These are phyloP conservation scores for Ascaphus truei DNA, from an alignment of 2,113 vertebrate genomes.

Conservation along the genomic window DNA sequence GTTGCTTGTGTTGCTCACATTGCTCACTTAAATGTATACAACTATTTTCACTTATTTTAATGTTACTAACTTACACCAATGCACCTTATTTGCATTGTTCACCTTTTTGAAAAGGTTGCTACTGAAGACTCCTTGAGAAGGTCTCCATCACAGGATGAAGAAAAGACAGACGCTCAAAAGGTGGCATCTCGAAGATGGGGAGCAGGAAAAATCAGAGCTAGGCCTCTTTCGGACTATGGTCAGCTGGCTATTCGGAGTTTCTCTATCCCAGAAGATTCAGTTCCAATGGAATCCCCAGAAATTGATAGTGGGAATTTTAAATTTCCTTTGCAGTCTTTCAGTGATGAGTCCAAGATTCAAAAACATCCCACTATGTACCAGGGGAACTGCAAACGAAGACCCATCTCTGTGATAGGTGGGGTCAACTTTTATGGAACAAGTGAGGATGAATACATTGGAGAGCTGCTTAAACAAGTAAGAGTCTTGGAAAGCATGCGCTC, in stretches of 20 bases:
- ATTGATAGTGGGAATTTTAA: conserved; percentile 39
- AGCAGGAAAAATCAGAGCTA: conserved; percentile 60
- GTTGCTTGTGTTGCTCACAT: no score
- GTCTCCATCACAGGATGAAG: conserved; percentile 57
- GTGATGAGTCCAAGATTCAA: neutral
- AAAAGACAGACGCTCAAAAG: conserved; percentile 54
- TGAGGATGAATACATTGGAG: conserved; percentile 69
- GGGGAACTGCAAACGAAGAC: conserved; percentile 64
- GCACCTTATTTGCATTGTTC: conserved; percentile 63
- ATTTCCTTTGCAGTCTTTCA: conserved; percentile 40
- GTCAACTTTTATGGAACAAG: conserved; percentile 66
- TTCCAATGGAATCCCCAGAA: conserved; percentile 51
- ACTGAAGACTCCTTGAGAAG: conserved; percentile 62
- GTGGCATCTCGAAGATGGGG: conserved; percentile 60
- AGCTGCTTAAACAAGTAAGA: conserved; percentile 84
- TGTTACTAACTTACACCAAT: neutral
- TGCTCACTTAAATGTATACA: no score
- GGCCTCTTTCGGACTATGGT: conserved; percentile 89
- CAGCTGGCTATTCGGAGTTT: conserved; percentile 73
- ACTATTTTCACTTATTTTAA: neutral
- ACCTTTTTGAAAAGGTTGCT: conserved; percentile 73
- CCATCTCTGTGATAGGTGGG: conserved; percentile 82
- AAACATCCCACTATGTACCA: conserved; percentile 45
- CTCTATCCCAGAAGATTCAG: conserved; percentile 82
- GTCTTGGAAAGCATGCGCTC: conserved; percentile 41